Evolutionary conservation across 2,113 vertebrate species (phyloP).

Genomic region (Antidorcas marsupialis): DNA sequence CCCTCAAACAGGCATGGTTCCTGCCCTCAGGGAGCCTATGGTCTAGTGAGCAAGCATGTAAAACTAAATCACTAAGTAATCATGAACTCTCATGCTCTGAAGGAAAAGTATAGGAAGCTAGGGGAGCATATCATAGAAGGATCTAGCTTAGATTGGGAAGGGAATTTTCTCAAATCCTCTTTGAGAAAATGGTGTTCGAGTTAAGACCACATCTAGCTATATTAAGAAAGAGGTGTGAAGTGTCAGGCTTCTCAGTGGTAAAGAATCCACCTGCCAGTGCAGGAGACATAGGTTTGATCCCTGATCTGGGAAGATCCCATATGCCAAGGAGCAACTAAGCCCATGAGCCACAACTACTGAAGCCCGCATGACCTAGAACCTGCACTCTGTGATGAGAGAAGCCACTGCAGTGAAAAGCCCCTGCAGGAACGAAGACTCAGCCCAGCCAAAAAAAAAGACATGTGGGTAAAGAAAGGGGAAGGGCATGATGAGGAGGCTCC

Average conservation of each 20-base stretch:
- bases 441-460: not conserved
- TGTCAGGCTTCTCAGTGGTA: not conserved
- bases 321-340: not conserved
- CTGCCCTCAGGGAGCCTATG: not conserved
- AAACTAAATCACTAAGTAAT: not conserved
- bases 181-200: not conserved
- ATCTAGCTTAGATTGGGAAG: not conserved
- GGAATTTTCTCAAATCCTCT: not conserved
- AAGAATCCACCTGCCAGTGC: not conserved
- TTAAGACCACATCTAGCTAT: not conserved
- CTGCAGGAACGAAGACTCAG: not conserved
- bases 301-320: not conserved
- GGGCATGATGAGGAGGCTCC: accelerated
- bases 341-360: not conserved
- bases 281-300: not conserved
- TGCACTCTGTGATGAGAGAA: not conserved
- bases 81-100: not conserved
- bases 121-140: not conserved
- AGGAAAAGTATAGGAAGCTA: not conserved
- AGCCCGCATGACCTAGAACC: not conserved
- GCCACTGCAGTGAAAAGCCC: not conserved
- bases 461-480: not conserved
- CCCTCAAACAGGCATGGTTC: not conserved
- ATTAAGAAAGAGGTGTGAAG: not conserved
- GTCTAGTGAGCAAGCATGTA: not conserved